A percentile compares a stretch with the other conserved stretches of the same genome.
Evolutionary conservation across 2,113 vertebrate species (phyloP).

Genomic region (Hippocampus mohnikei): DNA sequence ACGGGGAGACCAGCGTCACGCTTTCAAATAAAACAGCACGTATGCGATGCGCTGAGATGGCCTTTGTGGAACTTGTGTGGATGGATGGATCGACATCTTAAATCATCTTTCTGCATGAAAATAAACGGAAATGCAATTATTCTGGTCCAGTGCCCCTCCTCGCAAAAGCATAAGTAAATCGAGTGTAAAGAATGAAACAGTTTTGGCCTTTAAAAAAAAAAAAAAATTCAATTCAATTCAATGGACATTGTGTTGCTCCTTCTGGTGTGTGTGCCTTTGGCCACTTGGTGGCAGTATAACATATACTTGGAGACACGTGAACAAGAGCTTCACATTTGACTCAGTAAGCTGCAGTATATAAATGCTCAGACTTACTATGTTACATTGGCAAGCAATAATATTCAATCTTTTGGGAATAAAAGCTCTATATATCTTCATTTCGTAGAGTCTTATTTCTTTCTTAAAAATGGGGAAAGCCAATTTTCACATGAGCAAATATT

Average conservation of each 20-base stretch:
- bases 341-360: no score
- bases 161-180: not conserved
- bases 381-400: no score
- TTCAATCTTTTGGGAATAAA: no score
- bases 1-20: conserved; percentile 62
- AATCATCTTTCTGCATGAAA: not conserved
- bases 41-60: conserved; percentile 68
- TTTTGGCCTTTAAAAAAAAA: not conserved
- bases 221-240: not conserved
- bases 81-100: not conserved
- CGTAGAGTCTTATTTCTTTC: no score
- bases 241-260: not conserved
- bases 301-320: no score
- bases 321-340: no score
- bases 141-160: not conserved
- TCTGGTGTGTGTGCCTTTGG: not conserved
- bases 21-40: conserved; percentile 70
- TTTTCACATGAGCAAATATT: no score
- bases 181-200: not conserved
- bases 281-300: no score
- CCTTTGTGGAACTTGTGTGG: not conserved
- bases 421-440: no score
- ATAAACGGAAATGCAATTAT: not conserved
- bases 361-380: no score
- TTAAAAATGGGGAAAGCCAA: no score